phyloP scores from a whole-genome alignment of 1,140 invertebrate species.

The Sesamia nonagrioides region DNA sequence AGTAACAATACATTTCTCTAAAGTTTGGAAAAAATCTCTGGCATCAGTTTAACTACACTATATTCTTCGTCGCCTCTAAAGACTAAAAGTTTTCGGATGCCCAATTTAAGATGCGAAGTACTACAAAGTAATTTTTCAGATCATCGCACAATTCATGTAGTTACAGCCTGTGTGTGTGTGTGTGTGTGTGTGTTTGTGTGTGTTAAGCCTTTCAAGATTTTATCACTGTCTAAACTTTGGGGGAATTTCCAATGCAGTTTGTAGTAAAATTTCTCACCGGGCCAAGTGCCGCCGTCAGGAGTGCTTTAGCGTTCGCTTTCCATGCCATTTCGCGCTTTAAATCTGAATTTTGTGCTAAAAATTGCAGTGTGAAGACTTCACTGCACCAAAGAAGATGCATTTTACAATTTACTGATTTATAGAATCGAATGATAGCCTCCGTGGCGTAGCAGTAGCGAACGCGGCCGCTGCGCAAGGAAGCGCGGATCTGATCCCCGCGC shows the following conservation, averaged over 20 bases:
- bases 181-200: no score
- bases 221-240: conserved; percentile 58
- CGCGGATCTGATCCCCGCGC: no score
- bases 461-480: no score
- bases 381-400: conserved; percentile 35
- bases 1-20: no score
- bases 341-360: conserved; percentile 61
- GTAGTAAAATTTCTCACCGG: conserved; percentile 66
- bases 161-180: no score
- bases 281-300: conserved; percentile 61
- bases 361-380: conserved; percentile 49
- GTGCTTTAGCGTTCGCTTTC: conserved; percentile 63
- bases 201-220: conserved; percentile 54
- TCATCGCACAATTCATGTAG: conserved; percentile 36
- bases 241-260: conserved; percentile 58
- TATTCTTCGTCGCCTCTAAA: no score
- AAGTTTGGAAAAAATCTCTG: no score
- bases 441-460: no score
- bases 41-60: no score
- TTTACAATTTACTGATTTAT: conserved; percentile 17
- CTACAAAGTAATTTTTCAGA: conserved; percentile 32
- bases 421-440: no score
- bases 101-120: conserved; percentile 16
- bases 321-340: conserved; percentile 65
- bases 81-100: background rate